Evolutionary conservation across 2,797 vertebrate genomes (phyloP).

Genomic region (Nasua narica): DNA sequence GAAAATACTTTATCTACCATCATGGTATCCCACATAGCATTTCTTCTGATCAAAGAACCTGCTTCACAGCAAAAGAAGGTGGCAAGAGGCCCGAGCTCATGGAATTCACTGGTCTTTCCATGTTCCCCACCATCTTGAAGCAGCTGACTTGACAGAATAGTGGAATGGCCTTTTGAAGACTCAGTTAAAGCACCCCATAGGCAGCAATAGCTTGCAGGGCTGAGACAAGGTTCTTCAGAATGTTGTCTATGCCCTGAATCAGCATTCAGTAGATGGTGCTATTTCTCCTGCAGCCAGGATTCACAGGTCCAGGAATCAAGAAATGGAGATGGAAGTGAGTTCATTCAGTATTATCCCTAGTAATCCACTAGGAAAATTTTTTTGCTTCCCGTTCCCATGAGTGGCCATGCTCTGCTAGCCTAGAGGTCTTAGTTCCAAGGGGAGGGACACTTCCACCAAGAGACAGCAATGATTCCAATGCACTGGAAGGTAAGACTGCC

Average conservation of each 20-base stretch:
- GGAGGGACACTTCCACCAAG: neutral
- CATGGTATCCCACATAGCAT: neutral
- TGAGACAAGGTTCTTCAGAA: neutral
- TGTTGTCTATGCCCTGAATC: neutral
- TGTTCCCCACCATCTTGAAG: neutral
- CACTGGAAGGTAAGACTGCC: neutral
- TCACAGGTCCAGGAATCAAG: neutral
- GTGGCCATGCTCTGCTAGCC: neutral
- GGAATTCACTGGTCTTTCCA: neutral
- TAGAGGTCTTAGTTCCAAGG: neutral
- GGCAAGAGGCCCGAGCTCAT: neutral
- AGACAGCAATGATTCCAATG: neutral
- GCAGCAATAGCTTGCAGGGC: neutral
- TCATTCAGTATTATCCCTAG: neutral
- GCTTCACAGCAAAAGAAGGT: constrained; percentile 7
- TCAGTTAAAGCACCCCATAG: neutral
- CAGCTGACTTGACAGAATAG: neutral
- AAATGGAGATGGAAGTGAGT: neutral
- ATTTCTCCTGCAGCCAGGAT: neutral
- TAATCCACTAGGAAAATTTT: neutral
- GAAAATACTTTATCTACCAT: neutral
- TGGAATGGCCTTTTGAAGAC: neutral
- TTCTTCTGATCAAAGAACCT: neutral
- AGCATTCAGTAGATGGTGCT: neutral
- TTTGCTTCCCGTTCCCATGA: neutral